Conservation (phyloP, 2,113 vertebrate species). For the Synchiropus splendidus region DNA sequence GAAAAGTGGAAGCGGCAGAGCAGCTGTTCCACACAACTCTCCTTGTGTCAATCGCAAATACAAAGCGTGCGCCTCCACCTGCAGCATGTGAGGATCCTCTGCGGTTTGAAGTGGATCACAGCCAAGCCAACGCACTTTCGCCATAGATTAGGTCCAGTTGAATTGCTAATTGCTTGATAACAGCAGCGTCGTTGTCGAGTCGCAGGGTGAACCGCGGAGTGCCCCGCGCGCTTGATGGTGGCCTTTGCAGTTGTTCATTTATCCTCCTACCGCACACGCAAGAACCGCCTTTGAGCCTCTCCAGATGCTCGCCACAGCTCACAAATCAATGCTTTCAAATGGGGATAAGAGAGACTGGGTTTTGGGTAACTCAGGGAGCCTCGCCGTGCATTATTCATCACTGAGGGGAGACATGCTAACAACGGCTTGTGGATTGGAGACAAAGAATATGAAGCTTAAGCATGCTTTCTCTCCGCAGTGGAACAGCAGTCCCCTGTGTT, state of each 20-base stretch:
- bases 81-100: too few species aligned
- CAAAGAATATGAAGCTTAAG: conserved; percentile 51
- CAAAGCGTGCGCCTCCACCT: conserved; percentile 17
- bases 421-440: conserved; percentile 36
- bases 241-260: conserved; percentile 43
- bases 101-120: too few species aligned
- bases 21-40: conserved; percentile 14
- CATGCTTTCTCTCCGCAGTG: conserved; percentile 18
- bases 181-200: not conserved
- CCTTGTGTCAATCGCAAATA: conserved; percentile 23
- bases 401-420: conserved; percentile 57
- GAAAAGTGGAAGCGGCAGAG: conserved; percentile 36
- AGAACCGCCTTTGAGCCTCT: conserved; percentile 35
- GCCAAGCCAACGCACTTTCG: not conserved
- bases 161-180: not conserved
- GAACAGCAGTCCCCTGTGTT: too few species aligned
- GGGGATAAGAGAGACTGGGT: conserved; percentile 69
- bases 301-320: conserved; percentile 42
- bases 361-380: conserved; percentile 67
- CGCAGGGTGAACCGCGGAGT: conserved; percentile 2
- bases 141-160: too few species aligned
- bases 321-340: conserved; percentile 74
- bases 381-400: conserved; percentile 80
- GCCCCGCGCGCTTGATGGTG: conserved; percentile 23
- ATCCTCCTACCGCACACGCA: conserved; percentile 27